Evolutionary conservation across 2,797 vertebrate genomes (phyloP).

Genomic region (Loriculus beryllinus): DNA sequence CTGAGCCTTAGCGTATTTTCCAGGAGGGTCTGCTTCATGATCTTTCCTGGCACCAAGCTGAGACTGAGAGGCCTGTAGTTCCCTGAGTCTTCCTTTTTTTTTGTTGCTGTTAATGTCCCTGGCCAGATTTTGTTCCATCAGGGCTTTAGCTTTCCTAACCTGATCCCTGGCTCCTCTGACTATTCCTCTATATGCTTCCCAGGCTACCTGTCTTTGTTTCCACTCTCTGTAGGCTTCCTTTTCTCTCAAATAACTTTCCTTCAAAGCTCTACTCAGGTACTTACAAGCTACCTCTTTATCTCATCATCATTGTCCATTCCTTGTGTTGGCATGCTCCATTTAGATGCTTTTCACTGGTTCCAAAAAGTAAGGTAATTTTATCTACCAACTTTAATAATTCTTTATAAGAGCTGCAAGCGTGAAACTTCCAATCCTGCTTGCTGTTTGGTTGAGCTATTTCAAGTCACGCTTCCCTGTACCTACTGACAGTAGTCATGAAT

Average conservation of each 20-base stretch:
- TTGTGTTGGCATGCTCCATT: not conserved
- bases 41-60: not conserved
- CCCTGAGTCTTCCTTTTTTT: not conserved
- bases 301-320: not conserved
- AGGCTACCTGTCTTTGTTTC: not conserved
- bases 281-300: not conserved
- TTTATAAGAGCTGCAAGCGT: not conserved
- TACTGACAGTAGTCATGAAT: not conserved
- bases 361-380: not conserved
- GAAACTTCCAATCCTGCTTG: not conserved
- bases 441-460: not conserved
- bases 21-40: not conserved
- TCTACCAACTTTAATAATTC: not conserved
- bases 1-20: not conserved
- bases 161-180: not conserved
- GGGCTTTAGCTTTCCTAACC: not conserved
- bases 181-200: not conserved
- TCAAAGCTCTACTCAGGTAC: not conserved
- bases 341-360: not conserved
- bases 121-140: not conserved
- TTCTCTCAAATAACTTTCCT: not conserved
- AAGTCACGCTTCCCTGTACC: not conserved
- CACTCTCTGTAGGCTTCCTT: not conserved
- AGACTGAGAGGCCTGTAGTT: not conserved
- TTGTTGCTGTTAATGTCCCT: not conserved